Evolutionary conservation across 2,888 invertebrate genomes (phyloP), one percentile per base, ranked within the genome.

Genomic region (Eupithecia subumbrata): DNA sequence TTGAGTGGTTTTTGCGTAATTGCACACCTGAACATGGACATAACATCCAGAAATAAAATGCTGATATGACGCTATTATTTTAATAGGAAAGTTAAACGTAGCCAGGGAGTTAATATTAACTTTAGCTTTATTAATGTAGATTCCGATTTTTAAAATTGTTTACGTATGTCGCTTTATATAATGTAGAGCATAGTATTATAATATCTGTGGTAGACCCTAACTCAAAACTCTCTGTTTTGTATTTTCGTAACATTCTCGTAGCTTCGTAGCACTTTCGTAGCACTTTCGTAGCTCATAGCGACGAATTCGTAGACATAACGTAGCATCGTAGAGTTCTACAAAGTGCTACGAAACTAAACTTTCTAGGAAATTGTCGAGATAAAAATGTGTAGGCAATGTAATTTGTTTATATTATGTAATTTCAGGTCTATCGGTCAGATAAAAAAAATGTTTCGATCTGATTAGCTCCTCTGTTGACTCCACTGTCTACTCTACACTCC

Each of bases 271-370:
- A 48, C 0, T 48, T 60, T 60, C 25, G 56, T 64, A 64, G 64
- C n/a, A 22, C 22, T 56, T 60, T 60, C 25, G 56, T 60, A 25
- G 56, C 22, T 60, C 22, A 22, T 56, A 56, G 56, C 56, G 22
- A 63, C 63, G 30, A 64, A 34, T 64, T 64, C 34, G 18, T 64
- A 64, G 64, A 30, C 34, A 60, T 60, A 25, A 52, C n/a, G 11
- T 52, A n/a, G n/a, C 22, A 52, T 22, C 52, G n/a, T 52, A 52
- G n/a, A 52, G 56, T 56, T n/a, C 12, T 60, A 40, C 52, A 67
- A 34, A 69, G 14, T 43, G 56, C 40, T 70, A 34, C 9, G 64
- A 18, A 30, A 64, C 22, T 60, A 60, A 25, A 60, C 9, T 11
- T 22, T 56, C 11, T 4, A 56, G 56, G n/a, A 1, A n/a, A 52